These are phyloP conservation scores for Sepiola atlantica DNA, from an alignment of 2,888 invertebrate species.

Conservation along the genomic window DNA sequence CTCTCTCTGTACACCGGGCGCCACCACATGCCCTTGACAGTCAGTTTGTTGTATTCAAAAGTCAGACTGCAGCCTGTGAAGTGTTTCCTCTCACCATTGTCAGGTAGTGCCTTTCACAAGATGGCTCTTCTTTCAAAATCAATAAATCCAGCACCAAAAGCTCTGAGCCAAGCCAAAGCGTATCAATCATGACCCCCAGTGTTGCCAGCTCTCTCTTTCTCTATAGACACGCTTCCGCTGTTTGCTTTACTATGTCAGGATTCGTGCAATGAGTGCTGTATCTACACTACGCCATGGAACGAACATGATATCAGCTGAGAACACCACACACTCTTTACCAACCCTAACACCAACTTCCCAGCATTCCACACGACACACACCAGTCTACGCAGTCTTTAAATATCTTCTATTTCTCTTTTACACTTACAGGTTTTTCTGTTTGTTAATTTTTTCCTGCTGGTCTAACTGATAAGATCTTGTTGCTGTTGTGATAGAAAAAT, in stretches of 20 bases:
- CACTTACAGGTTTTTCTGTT: background rate
- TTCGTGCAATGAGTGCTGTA: constrained; percentile 16
- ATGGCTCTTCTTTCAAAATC: constrained; percentile 24
- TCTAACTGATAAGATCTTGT: background rate
- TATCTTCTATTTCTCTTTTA: background rate
- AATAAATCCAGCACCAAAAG: background rate
- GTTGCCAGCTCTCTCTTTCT: constrained; percentile 4
- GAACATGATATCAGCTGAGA: background rate
- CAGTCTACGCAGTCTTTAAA: background rate
- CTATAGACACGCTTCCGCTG: constrained; percentile 12
- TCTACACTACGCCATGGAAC: background rate
- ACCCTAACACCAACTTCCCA: background rate
- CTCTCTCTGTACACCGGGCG: background rate
- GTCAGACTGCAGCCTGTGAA: constrained; percentile 15
- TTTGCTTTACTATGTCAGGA: constrained; percentile 1
- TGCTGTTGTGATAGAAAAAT: background rate
- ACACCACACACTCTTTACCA: background rate
- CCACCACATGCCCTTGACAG: background rate
- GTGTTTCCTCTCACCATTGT: constrained; percentile 32
- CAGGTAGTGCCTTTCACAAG: constrained; percentile 32
- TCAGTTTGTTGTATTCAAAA: background rate
- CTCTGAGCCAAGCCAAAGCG: background rate
- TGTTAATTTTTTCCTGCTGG: background rate
- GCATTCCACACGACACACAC: background rate
- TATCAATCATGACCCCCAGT: constrained; percentile 22